Base-by-base conservation (phyloP, 2,888 invertebrate genomes). In the Tetragnatha montana region DNA sequence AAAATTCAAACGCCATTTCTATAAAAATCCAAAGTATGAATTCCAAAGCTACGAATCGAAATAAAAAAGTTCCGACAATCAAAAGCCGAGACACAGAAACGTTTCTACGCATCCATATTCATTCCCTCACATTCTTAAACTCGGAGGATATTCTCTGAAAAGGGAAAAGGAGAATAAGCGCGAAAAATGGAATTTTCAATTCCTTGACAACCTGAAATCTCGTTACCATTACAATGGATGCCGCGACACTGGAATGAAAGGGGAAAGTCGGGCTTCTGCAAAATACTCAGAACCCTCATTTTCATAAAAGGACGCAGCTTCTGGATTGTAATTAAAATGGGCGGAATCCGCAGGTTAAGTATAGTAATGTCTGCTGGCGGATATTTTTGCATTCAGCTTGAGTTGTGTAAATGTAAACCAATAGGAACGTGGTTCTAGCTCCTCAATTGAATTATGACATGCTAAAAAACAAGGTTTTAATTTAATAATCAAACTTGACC, bases 311-410 rank as follows among this genome's bases (percentile, higher is more conserved):
- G 35, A 10, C 50, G 14, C 71, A 70, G 47, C 69, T 69, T 70
- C 70, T 81, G 71, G 71, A 81, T 70, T 70, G 50, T 71, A 81
- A 81, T 81, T 81, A 50, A 81, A 71, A 71, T n/a, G 47, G 35
- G n/a, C 19, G 47, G 47, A 70, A 47, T 7, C 60, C 12, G 60
- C 60, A 60, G 68, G 35, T 22, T n/a, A 70, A 47, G 47, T 35
- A 35, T 4, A 35, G 35, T 35, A 35, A 35, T 35, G 35, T 35
- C 4, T 35, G 1, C 35, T 35, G 35, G 35, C 2, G 35, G 35
- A 35, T 1, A 35, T 35, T 35, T 35, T 35, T 4, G 4, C 1
- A 35, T 35, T 35, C 35, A 4, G 35, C 35, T 1, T 35, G 35
- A 35, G 35, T 35, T 35, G 35, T 35, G 35, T n/a, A n/a, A n/a